A percentile compares a stretch with the other conserved stretches of the same genome.
These are phyloP conservation scores for Hypomecis atomaria DNA, from an alignment of 2,888 invertebrate species.

Conservation along the genomic window DNA sequence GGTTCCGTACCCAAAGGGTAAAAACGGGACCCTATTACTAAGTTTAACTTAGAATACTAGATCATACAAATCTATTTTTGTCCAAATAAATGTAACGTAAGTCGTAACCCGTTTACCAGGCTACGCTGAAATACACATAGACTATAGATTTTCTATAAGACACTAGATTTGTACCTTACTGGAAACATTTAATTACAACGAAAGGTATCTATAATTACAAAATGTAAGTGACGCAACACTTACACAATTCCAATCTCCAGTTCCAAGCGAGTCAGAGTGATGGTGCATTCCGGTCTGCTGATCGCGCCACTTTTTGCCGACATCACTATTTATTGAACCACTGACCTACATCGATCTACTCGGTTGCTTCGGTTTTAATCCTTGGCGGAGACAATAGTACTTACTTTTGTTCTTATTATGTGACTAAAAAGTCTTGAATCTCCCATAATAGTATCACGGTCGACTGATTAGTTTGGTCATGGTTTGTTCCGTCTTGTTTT, in stretches of 20 bases:
- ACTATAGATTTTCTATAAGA: no score
- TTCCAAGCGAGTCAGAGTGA: constrained; percentile 10
- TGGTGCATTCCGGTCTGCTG: constrained; percentile 12
- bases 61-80: no score
- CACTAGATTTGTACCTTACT: no score
- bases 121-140: no score
- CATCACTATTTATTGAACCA: constrained; percentile 36
- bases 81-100: no score
- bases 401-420: constrained; percentile 4
- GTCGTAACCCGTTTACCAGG: no score
- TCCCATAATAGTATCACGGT: constrained; percentile 14
- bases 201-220: no score
- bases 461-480: constrained; percentile 16
- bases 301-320: constrained; percentile 37
- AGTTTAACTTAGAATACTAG: no score
- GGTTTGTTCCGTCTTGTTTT: constrained; percentile 16
- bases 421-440: constrained; percentile 1
- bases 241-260: constrained; percentile 5
- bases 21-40: no score
- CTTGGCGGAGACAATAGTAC: constrained; percentile 36
- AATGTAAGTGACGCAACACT: constrained; percentile 17
- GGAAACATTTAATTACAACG: no score
- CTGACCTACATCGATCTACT: constrained; percentile 43
- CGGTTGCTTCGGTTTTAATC: constrained; percentile 28
- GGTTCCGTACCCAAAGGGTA: no score